Evolutionary conservation across 1,140 invertebrate species (phyloP).

Genomic region (Penaeus chinensis): DNA sequence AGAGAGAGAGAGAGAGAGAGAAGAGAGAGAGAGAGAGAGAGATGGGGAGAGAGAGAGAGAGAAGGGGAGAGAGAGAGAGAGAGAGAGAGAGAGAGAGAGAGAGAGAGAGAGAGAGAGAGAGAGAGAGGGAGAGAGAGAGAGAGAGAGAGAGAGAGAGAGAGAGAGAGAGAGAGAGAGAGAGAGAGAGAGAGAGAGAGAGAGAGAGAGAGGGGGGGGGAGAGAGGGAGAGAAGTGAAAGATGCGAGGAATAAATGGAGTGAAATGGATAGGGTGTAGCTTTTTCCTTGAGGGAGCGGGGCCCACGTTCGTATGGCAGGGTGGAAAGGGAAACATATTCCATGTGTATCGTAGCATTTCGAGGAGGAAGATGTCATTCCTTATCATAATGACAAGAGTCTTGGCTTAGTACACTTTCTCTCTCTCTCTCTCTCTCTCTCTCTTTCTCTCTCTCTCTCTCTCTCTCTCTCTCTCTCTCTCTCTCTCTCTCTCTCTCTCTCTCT

Average conservation of each 20-base stretch:
- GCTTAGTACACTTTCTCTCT: background rate
- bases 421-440: constrained; percentile 20
- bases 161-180: constrained; percentile 6
- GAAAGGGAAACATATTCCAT: too few species aligned
- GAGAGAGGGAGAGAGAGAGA: constrained; percentile 4
- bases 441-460: constrained; percentile 7
- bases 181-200: constrained; percentile 24
- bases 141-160: constrained; percentile 26
- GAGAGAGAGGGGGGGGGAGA: constrained; percentile 2
- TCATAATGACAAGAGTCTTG: background rate
- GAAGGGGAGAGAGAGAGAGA: constrained; percentile 4
- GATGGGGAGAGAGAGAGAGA: background rate
- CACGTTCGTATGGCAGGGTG: too few species aligned
- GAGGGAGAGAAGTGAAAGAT: background rate
- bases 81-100: constrained; percentile 26
- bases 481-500: constrained; percentile 18
- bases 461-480: constrained; percentile 13
- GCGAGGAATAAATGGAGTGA: background rate
- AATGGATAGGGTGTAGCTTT: background rate
- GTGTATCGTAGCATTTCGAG: too few species aligned
- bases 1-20: constrained; percentile 11
- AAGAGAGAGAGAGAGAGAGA: constrained; percentile 27
- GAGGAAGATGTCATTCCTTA: too few species aligned
- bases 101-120: constrained; percentile 7
- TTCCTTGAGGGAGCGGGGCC: too few species aligned